Evolutionary conservation across 2,113 vertebrate genomes (phyloP), one percentile per base, ranked within the genome.

Genomic region (Pomatorhinus ruficollis): DNA sequence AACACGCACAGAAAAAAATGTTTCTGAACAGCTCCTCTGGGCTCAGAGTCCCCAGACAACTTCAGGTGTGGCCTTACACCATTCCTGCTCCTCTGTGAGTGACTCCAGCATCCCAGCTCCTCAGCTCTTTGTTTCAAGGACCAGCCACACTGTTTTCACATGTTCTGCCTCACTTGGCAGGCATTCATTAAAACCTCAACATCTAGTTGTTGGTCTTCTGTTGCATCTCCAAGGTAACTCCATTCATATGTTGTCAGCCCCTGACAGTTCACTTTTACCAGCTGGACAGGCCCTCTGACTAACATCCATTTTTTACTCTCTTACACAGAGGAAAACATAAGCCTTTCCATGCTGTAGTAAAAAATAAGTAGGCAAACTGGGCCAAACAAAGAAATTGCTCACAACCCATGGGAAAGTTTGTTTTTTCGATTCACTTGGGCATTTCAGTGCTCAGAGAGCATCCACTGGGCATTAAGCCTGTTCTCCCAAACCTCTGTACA

Each of bases 181-280:
- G 53, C 70, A 76, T 68, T 91, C 90, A 89, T 85, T 79, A 79
- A 93, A 89, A 56, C 39, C n/a, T 72, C 61, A 66, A 39, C 0
- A 0, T 97, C 77, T 79, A 47, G 74, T 64, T 91, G 84, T 54
- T 89, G 87, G 65, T 95, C 74, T 93, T 84, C 84, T 3, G 1
- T 27, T 76, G 74, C 65, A 94, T 96, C 94, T 97, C 94, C 93
- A 94, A 44, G 96, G 92, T 84, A 91, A 96, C 96, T 93, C 84
- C 92, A 87, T 87, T 95, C 70, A 87, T 12, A 71, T 0, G 3
- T 2, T 82, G 87, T 93, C 92, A 94, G 87, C 49, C 60, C 49
- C 35, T 69, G 78, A 93, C 70, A 91, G 61, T n/a, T 96, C 81
- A 89, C 70, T 94, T 87, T 78, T 35, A 66, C 63, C 59, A 87